These are phyloP conservation scores for Mohoua ochrocephala DNA, from an alignment of 2,113 vertebrate genomes.

Conservation along the genomic window DNA sequence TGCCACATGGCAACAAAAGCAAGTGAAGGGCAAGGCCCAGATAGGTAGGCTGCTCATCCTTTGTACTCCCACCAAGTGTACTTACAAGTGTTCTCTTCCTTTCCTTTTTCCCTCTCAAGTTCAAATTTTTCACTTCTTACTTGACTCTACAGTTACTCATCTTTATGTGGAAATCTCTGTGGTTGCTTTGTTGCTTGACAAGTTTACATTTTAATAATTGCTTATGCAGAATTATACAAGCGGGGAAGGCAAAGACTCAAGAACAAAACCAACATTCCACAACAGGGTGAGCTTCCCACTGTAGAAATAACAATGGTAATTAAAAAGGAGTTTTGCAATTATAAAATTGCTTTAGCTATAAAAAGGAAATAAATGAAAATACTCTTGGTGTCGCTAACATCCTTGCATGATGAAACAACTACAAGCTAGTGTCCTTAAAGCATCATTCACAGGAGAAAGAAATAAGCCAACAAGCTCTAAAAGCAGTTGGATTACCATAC, in stretches of 20 bases:
- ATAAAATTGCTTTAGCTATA: background rate
- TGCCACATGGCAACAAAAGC: background rate
- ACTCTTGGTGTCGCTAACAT: background rate
- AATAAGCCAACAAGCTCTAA: background rate
- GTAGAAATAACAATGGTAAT: constrained; percentile 6
- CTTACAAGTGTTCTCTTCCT: background rate
- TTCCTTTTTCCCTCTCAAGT: background rate
- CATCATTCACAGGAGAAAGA: background rate
- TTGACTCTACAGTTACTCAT: background rate
- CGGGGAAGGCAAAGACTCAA: background rate
- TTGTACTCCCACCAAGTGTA: background rate
- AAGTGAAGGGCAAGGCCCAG: background rate
- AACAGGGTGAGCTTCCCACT: background rate
- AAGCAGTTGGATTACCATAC: background rate
- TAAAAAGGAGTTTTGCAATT: constrained; percentile 14
- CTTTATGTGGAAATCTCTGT: background rate
- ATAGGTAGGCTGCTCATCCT: background rate
- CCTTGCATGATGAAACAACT: background rate
- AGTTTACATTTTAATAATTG: background rate
- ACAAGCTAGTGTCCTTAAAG: background rate
- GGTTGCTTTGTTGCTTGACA: background rate
- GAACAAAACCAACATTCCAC: background rate
- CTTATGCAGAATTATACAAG: background rate
- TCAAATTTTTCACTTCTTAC: background rate
- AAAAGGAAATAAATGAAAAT: background rate